Percentiles rank a stretch among this genome's conserved stretches.
Conservation (phyloP, 2,888 invertebrate genomes). For the Auanema freiburgensis region DNA sequence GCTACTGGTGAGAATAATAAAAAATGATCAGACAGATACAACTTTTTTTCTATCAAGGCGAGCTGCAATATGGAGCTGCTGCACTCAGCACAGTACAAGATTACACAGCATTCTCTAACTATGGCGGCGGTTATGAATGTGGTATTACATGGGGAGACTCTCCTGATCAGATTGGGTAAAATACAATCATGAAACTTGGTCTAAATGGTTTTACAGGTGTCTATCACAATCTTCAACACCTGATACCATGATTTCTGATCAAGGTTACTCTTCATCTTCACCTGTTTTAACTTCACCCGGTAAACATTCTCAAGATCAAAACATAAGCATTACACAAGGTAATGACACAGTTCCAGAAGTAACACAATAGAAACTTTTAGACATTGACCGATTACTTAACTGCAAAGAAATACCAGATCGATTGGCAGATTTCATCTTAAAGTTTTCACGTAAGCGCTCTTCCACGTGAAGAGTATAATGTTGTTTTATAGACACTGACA, state of each 20-base stretch:
- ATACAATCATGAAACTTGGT: background rate
- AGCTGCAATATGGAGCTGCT: conserved; percentile 33
- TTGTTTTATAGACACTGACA: conserved; percentile 48
- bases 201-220: conserved; percentile 13
- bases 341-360: conserved; percentile 4
- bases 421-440: conserved; percentile 63
- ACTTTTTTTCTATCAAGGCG: conserved; percentile 3
- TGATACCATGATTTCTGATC: conserved; percentile 54
- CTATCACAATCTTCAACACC: conserved; percentile 50
- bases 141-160: conserved; percentile 43
- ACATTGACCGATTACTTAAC: background rate
- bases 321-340: background rate
- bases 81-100: conserved; percentile 41
- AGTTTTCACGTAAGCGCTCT: conserved; percentile 55
- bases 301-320: background rate
- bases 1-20: conserved; percentile 13
- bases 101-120: conserved; percentile 39
- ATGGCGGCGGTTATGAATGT: conserved; percentile 54
- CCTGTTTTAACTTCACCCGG: conserved; percentile 14
- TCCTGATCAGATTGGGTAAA: conserved; percentile 36
- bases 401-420: conserved; percentile 52
- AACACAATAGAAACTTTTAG: conserved; percentile 8
- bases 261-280: conserved; percentile 44
- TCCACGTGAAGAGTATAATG: conserved; percentile 30
- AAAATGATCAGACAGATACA: background rate